These are phyloP conservation scores for Tenebrosternarchus preto DNA, from an alignment of 2,113 vertebrate genomes.

Conservation along the genomic window DNA sequence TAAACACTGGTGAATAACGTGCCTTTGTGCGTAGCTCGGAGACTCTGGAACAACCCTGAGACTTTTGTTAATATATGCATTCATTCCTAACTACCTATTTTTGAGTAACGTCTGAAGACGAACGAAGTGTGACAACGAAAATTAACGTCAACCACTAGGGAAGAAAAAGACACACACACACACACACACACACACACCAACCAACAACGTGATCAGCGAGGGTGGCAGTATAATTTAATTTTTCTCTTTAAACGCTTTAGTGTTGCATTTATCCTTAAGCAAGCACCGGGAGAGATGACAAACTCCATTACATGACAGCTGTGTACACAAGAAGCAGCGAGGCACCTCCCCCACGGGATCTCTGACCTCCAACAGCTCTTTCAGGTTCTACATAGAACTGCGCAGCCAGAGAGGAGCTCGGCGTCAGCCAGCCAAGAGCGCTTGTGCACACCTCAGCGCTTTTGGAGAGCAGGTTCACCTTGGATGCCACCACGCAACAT, in stretches of 20 bases:
- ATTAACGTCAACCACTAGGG: neutral
- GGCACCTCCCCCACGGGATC: conserved; percentile 60
- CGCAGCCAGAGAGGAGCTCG: neutral
- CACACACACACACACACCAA: neutral
- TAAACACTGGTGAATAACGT: conserved; percentile 28
- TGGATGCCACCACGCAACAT: neutral
- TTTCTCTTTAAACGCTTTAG: conserved; percentile 29
- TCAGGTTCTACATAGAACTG: conserved; percentile 60
- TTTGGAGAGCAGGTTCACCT: conserved; percentile 10
- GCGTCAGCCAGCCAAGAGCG: neutral
- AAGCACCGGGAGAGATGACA: conserved; percentile 44
- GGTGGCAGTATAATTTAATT: conserved; percentile 34
- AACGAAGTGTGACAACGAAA: neutral
- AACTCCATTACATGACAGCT: conserved; percentile 65
- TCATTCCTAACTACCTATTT: neutral
- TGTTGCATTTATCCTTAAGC: conserved; percentile 47
- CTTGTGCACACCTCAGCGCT: conserved; percentile 8
- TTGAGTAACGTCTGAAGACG: neutral
- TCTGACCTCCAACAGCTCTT: conserved; percentile 61
- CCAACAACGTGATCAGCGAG: neutral
- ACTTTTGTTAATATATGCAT: neutral
- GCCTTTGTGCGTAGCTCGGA: neutral
- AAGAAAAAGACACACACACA: neutral
- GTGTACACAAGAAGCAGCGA: conserved; percentile 58
- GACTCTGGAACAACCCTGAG: neutral